A percentile compares a stretch with the other conserved stretches of the same genome.
Evolutionary conservation across 1,140 invertebrate genomes (phyloP).

Genomic region (Temnothorax nylanderi): DNA sequence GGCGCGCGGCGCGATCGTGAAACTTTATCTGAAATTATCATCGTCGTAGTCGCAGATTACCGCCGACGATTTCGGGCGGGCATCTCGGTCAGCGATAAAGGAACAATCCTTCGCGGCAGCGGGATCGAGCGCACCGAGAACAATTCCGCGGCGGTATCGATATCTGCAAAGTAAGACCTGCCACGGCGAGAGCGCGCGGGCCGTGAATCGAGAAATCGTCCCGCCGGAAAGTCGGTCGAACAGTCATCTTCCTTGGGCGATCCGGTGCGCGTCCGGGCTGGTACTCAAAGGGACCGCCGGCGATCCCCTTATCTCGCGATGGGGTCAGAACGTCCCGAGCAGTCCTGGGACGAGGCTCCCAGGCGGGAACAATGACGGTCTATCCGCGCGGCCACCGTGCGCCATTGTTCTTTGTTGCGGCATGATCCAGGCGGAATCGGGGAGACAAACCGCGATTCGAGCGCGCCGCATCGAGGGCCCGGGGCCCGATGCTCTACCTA

Average conservation of each 20-base stretch:
- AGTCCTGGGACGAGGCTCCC: conserved; percentile 68
- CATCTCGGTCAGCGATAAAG: conserved; percentile 25
- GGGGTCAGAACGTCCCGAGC: conserved; percentile 81
- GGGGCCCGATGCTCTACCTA: conserved; percentile 20
- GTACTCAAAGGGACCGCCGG: conserved; percentile 81
- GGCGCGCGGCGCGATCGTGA: conserved; percentile 21
- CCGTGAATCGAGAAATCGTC: conserved; percentile 65
- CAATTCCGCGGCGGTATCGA: conserved; percentile 52
- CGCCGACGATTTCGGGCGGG: conserved; percentile 18
- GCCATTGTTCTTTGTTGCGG: conserved; percentile 74
- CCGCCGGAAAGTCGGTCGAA: conserved; percentile 67
- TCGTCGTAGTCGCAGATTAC: conserved; percentile 43
- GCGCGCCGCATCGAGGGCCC: background rate
- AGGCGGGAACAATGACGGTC: conserved; percentile 72
- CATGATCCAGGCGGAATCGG: conserved; percentile 44
- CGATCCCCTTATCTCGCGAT: conserved; percentile 79
- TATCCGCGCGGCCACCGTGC: conserved; percentile 72
- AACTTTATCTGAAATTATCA: conserved; percentile 51
- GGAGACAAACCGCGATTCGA: conserved; percentile 56
- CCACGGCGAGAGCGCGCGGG: conserved; percentile 28
- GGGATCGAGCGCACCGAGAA: conserved; percentile 30
- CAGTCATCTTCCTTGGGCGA: conserved; percentile 70
- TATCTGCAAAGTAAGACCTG: conserved; percentile 63
- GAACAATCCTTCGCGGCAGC: conserved; percentile 35
- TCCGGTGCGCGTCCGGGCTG: conserved; percentile 71